These are phyloP conservation scores for Athetis lepigone DNA, from an alignment of 2,888 invertebrate genomes.

Conservation along the genomic window DNA sequence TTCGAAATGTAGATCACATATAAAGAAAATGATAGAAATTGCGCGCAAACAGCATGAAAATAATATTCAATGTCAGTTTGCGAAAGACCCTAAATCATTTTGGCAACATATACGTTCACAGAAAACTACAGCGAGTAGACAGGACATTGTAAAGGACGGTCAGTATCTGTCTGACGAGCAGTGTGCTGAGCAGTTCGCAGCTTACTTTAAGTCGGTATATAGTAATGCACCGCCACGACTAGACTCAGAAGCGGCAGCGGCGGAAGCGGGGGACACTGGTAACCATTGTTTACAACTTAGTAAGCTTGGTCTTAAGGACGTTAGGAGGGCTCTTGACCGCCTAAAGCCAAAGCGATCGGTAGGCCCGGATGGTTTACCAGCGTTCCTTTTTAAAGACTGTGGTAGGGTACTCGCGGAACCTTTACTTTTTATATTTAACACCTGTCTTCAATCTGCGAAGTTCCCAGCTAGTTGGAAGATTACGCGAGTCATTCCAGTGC, in stretches of 20 bases:
- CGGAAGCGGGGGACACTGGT: neutral
- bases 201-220: conserved; percentile 11
- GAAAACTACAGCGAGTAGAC: no score
- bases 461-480: no score
- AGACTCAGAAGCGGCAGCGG: neutral
- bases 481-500: no score
- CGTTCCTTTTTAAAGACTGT: conserved; percentile 23
- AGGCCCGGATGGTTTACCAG: conserved; percentile 22
- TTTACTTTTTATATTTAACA: no score
- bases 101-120: no score
- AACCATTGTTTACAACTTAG: neutral
- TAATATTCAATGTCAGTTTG: no score
- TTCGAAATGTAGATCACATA: neutral
- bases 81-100: no score
- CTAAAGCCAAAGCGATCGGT: conserved; percentile 13
- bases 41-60: no score
- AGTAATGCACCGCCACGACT: no score
- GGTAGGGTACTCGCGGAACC: conserved; percentile 12
- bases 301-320: neutral
- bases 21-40: neutral
- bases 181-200: conserved; percentile 12
- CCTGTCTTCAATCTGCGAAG: no score
- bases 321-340: neutral
- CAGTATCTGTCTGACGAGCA: neutral
- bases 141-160: neutral